These are phyloP conservation scores for Alligator sinensis DNA, from an alignment of 2,113 vertebrate genomes.

Conservation along the genomic window DNA sequence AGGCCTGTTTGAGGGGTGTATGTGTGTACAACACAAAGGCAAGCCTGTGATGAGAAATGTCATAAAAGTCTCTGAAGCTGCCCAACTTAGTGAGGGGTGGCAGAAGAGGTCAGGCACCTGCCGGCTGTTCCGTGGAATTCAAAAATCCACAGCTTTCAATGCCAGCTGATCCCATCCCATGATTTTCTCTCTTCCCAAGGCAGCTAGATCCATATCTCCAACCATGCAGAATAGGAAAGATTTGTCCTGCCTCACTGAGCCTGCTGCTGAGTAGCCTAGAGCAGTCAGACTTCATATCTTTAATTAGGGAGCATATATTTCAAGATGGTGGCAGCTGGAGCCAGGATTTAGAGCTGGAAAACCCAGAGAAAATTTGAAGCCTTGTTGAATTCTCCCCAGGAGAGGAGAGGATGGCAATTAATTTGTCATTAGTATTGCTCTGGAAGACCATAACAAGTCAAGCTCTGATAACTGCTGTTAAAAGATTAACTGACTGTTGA, in stretches of 20 bases:
- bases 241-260: background rate
- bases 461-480: no score
- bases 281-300: accelerated
- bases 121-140: background rate
- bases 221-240: background rate
- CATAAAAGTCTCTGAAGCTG: background rate
- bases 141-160: background rate
- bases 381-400: background rate
- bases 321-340: no score
- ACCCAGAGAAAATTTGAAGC: background rate
- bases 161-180: background rate
- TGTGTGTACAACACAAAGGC: background rate
- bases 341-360: no score
- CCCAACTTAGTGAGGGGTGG: accelerated
- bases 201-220: background rate
- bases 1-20: background rate
- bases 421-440: background rate
- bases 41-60: background rate
- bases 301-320: accelerated
- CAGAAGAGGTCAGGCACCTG: background rate
- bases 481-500: background rate
- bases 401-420: background rate
- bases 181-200: accelerated
- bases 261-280: background rate
- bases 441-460: background rate